A percentile compares a stretch with the other conserved stretches of the same genome.
Conservation (phyloP, 2,888 invertebrate genomes). For the Brenthis ino region DNA sequence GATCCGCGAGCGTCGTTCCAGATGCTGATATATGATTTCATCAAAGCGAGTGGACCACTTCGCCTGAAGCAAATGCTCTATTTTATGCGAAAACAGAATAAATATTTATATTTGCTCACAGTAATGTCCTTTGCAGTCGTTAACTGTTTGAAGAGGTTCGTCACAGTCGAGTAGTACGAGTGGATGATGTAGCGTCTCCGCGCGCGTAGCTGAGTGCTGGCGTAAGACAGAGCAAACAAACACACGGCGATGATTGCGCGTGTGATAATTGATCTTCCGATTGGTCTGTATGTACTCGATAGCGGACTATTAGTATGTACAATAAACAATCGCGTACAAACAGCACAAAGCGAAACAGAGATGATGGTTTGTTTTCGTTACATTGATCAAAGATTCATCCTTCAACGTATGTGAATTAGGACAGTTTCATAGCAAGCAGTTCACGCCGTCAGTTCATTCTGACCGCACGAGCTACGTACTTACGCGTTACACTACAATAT, state of each 20-base stretch:
- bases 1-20: conserved; percentile 30
- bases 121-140: conserved; percentile 7
- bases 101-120: conserved; percentile 18
- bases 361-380: conserved; percentile 23
- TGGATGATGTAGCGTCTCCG: too few relatives aligned
- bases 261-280: conserved; percentile 7
- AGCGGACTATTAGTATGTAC: conserved; percentile 21
- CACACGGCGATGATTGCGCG: not conserved
- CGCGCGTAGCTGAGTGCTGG: not conserved
- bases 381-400: conserved; percentile 33
- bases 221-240: conserved; percentile 1
- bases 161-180: too few relatives aligned
- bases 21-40: conserved; percentile 33
- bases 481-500: not conserved
- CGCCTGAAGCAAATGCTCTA: conserved; percentile 16
- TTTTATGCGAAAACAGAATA: conserved; percentile 17
- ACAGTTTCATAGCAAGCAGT: not conserved
- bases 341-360: conserved; percentile 14
- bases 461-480: not conserved
- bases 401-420: conserved; percentile 27
- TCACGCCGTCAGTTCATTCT: not conserved
- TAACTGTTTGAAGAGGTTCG: not conserved
- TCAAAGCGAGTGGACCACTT: conserved; percentile 25
- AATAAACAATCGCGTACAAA: conserved; percentile 23
- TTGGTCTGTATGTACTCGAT: conserved; percentile 22